Conservation (phyloP, 2,888 invertebrate species). For the Melinaea menophilus region DNA sequence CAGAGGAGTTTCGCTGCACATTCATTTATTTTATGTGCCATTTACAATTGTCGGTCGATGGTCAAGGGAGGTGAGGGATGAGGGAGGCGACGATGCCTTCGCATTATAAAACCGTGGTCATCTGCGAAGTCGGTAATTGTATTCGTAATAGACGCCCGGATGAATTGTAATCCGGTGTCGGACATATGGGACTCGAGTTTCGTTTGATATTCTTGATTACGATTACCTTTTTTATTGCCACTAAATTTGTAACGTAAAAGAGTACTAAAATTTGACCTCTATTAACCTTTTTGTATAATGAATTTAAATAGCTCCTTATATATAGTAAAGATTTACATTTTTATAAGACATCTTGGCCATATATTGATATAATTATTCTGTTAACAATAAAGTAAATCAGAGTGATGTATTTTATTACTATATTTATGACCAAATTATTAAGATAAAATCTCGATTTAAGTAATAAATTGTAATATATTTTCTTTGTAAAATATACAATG, state of each 20-base stretch:
- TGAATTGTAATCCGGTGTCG: slow-evolving; percentile 56
- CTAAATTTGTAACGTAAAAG: not conserved
- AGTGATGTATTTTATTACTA: too few relatives aligned
- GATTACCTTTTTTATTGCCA: not conserved
- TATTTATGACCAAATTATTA: too few relatives aligned
- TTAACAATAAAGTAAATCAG: too few relatives aligned
- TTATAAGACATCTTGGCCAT: too few relatives aligned
- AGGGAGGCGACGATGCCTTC: slow-evolving; percentile 64
- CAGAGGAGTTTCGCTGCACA: slow-evolving; percentile 79
- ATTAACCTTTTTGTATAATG: too few relatives aligned
- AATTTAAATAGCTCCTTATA: too few relatives aligned
- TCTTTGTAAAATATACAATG: too few relatives aligned
- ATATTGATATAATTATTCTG: too few relatives aligned
- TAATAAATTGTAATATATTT: too few relatives aligned
- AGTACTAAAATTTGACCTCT: not conserved
- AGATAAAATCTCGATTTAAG: too few relatives aligned
- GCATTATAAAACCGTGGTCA: slow-evolving; percentile 79
- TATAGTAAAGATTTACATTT: too few relatives aligned
- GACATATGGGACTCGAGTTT: slow-evolving; percentile 53
- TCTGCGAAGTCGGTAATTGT: slow-evolving; percentile 76
- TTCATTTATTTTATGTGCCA: slow-evolving; percentile 80
- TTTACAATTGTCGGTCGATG: slow-evolving; percentile 80
- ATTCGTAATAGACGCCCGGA: slow-evolving; percentile 72
- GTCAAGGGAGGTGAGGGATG: slow-evolving; percentile 71
- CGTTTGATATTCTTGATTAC: not conserved